Base-by-base conservation (phyloP, 2,113 vertebrate species). In the Sapajus apella region DNA sequence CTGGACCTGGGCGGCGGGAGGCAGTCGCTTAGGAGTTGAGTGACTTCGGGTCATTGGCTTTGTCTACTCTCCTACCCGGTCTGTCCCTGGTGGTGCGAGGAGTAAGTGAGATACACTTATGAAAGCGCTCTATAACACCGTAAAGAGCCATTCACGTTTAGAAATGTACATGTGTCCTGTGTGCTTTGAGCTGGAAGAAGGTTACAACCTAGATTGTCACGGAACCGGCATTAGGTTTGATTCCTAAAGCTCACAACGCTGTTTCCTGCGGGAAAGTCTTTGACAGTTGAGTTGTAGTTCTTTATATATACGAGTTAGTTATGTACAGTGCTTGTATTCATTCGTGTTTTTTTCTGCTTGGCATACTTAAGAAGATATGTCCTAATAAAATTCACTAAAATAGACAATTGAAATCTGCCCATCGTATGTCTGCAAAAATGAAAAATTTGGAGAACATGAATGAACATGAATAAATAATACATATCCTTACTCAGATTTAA, bases 401-500 rank as follows among this genome's bases (percentile, higher is more conserved):
- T 37, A 79, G 16, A 87, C 27, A 61, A 40, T 55, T 77, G 66
- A 73, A 82, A 47, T 70, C 16, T 87, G 40, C 70, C n/a, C 23
- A 7, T 84, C 47, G 13, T 9, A 27, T 80, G 25, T 86, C 73
- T 80, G 50, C 50, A 86, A 40, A 91, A 80, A 7, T 72, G 8
- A 70, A 35, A 47, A 79, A 86, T 91, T 61, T 11, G 35, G 58
- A 73, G 79, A 80, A 73, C 35, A 35, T 66, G 56, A 76, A 55
- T 89, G 47, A 92, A 47, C 23, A 25, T 87, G 56, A 66, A 40
- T 83, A 50, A 66, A 40, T 83, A 50, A 12, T 40, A 20, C 20
- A 32, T 83, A 14, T 88, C 88, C 88, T 94, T 87, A 95, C 86
- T 72, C 93, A 43, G 37, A 87, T 73, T 93, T 87, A 79, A 83